A percentile compares a stretch with the other conserved stretches of the same genome.
phyloP scores from a whole-genome alignment of 2,113 vertebrate genomes.

The Tragelaphus strepsiceros region DNA sequence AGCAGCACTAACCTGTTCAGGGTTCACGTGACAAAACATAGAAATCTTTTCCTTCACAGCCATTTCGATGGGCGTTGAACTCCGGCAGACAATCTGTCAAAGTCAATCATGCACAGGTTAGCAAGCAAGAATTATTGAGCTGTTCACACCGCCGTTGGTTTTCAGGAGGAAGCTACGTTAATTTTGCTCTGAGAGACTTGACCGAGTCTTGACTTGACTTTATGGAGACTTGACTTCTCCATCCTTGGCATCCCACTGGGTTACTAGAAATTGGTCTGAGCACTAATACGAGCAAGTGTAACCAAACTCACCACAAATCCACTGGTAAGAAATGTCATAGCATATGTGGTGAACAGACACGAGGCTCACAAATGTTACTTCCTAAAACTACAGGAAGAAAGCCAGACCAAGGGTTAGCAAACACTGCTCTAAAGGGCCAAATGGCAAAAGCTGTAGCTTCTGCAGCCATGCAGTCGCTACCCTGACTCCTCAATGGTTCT shows the following conservation, averaged over 20 bases:
- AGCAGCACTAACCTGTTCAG: conserved; percentile 82
- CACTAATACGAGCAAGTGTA: background rate
- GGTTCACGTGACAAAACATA: conserved; percentile 87
- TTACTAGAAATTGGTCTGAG: background rate
- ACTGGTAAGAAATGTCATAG: background rate
- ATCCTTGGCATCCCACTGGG: background rate
- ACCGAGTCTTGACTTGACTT: background rate
- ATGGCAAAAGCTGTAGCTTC: background rate
- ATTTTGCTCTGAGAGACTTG: background rate
- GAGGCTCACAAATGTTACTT: background rate
- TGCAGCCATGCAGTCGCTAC: background rate
- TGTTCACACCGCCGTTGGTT: fast-evolving
- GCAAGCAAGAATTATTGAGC: background rate
- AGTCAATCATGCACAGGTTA: background rate
- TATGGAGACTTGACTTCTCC: background rate
- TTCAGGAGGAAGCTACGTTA: background rate
- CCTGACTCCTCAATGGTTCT: background rate
- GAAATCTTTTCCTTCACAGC: conserved; percentile 87
- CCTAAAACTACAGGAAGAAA: background rate
- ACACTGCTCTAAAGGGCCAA: background rate
- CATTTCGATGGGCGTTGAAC: conserved; percentile 84
- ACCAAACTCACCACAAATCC: background rate
- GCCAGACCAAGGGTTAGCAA: background rate
- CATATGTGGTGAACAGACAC: background rate
- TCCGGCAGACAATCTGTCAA: conserved; percentile 84